Percentiles rank a stretch among this genome's conserved stretches.
These are phyloP conservation scores for Herminia tarsipennalis DNA, from an alignment of 2,888 invertebrate species.

Conservation along the genomic window DNA sequence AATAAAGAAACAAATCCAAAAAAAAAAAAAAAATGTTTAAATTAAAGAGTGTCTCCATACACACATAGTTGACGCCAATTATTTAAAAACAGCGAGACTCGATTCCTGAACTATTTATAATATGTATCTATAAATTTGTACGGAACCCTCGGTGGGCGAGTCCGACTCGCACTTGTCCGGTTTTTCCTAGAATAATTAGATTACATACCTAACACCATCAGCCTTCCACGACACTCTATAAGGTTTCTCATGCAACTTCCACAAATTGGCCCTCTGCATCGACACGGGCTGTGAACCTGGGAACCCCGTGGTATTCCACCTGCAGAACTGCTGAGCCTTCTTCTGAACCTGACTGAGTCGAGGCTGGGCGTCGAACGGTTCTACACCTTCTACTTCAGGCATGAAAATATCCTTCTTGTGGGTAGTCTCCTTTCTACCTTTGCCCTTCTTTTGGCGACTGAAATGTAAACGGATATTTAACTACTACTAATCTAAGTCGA, in stretches of 20 bases:
- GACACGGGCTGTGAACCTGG: constrained; percentile 99
- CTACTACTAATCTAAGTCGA: neutral
- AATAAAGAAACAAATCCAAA: neutral
- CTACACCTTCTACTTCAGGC: constrained; percentile 93
- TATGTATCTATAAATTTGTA: no score
- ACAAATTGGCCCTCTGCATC: constrained; percentile 94
- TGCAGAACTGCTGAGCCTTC: constrained; percentile 91
- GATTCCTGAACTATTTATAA: no score
- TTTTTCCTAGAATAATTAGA: no score
- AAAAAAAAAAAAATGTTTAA: neutral
- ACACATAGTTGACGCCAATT: neutral
- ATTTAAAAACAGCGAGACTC: neutral
- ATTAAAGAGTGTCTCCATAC: neutral
- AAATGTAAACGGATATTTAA: neutral
- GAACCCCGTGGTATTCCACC: constrained; percentile 93
- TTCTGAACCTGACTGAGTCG: constrained; percentile 88
- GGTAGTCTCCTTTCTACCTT: constrained; percentile 82
- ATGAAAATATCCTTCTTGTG: constrained; percentile 92
- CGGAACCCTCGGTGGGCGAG: no score
- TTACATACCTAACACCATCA: constrained; percentile 94
- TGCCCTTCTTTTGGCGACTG: constrained; percentile 51
- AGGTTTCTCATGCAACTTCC: constrained; percentile 90
- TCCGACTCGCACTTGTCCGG: no score
- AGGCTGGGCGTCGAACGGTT: constrained; percentile 87
- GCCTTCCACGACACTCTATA: constrained; percentile 99